Evolutionary conservation across 2,113 vertebrate species (phyloP).

Genomic region (Dromas ardeola): DNA sequence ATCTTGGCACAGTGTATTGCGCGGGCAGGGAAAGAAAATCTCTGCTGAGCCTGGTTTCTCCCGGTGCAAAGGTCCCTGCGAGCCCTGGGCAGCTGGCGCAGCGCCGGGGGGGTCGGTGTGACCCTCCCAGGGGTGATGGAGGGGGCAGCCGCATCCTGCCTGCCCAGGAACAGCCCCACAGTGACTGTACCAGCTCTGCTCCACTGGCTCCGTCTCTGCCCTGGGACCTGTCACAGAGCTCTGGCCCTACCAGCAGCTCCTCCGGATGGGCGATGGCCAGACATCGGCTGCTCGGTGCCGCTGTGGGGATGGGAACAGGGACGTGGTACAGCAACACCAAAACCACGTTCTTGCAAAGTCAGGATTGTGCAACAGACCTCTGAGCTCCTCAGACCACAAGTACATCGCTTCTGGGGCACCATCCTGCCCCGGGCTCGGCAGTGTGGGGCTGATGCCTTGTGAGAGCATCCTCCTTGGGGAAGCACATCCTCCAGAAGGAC

Average conservation of each 20-base stretch:
- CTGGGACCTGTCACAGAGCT: not conserved
- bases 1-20: not conserved
- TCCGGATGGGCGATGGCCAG: rapidly evolving
- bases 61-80: rapidly evolving
- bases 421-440: not conserved
- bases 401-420: rapidly evolving
- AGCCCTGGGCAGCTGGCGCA: not conserved
- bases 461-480: not conserved
- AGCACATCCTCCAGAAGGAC: not conserved
- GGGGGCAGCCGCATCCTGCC: not conserved
- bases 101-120: not conserved
- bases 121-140: not conserved
- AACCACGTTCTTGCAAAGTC: rapidly evolving
- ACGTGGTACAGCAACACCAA: not conserved
- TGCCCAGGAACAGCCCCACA: rapidly evolving
- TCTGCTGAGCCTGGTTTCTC: not conserved
- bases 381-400: not conserved
- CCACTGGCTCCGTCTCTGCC: not conserved
- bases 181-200: rapidly evolving
- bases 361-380: rapidly evolving
- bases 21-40: too few species aligned
- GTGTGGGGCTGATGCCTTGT: rapidly evolving
- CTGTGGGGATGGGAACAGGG: not conserved
- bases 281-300: not conserved
- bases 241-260: not conserved